Conservation (phyloP, 2,797 vertebrate genomes). For the Anguilla obscura region DNA sequence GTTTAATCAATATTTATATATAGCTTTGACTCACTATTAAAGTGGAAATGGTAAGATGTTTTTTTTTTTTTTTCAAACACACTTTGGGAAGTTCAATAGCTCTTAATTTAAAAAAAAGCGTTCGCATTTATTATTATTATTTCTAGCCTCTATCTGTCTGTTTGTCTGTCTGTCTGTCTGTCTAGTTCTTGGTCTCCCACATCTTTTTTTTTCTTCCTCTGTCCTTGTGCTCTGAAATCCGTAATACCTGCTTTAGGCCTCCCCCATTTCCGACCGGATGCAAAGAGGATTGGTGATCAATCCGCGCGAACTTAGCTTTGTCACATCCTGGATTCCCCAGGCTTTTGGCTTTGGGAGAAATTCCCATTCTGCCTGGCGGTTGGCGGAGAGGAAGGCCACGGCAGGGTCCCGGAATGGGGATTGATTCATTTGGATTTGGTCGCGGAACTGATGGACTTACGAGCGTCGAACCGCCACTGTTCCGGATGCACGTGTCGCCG, state of each 20-base stretch:
- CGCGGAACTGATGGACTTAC: conserved; percentile 67
- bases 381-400: conserved; percentile 31
- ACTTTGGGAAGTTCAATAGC: background rate
- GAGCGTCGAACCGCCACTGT: conserved; percentile 40
- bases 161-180: background rate
- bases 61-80: background rate
- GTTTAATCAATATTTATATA: background rate
- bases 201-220: conserved; percentile 3
- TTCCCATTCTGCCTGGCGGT: conserved; percentile 35
- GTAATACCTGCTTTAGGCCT: conserved; percentile 30
- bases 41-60: background rate
- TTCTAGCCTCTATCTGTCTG: background rate
- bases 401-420: conserved; percentile 51
- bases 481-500: conserved; percentile 51
- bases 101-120: background rate
- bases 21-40: background rate
- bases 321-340: conserved; percentile 34
- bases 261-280: conserved; percentile 37
- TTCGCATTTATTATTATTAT: background rate
- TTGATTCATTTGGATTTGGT: conserved; percentile 64
- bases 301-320: conserved; percentile 38
- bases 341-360: conserved; percentile 36
- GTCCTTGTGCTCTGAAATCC: conserved; percentile 29
- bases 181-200: conserved; percentile 28
- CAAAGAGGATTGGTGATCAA: conserved; percentile 49